phyloP scores from a whole-genome alignment of 1,140 invertebrate genomes.

The Lepidurus apus region DNA sequence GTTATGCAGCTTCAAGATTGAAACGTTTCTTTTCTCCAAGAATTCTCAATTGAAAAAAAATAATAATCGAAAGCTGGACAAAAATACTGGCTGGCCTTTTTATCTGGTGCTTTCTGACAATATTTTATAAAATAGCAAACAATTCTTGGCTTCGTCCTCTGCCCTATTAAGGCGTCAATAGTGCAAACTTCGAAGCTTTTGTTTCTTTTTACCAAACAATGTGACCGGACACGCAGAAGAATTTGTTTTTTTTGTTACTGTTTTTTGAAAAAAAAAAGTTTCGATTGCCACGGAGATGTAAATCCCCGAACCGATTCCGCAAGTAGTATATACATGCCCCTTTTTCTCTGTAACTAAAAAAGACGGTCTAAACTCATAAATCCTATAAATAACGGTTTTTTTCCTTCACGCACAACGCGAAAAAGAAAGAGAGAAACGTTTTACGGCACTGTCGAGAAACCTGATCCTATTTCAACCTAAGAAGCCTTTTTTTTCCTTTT shows the following conservation, averaged over 20 bases:
- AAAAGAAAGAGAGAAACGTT: neutral
- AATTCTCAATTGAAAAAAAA: neutral
- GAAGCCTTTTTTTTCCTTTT: neutral
- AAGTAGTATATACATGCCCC: neutral
- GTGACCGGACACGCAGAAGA: neutral
- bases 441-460: slow-evolving; percentile 13
- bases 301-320: neutral
- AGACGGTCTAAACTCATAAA: neutral
- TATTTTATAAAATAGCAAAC: neutral
- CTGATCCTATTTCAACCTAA: neutral
- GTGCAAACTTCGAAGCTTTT: neutral
- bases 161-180: neutral
- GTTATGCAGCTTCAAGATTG: neutral
- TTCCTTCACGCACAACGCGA: neutral
- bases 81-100: slow-evolving; percentile 18
- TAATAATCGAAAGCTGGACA: neutral
- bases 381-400: neutral
- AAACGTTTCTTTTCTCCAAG: neutral
- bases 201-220: neutral
- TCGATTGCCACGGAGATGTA: neutral
- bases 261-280: too few species aligned
- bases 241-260: neutral
- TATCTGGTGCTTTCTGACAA: neutral
- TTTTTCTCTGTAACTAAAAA: neutral
- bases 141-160: neutral